These are phyloP conservation scores for Macaria liturata DNA, from an alignment of 2,888 invertebrate genomes.

Conservation along the genomic window DNA sequence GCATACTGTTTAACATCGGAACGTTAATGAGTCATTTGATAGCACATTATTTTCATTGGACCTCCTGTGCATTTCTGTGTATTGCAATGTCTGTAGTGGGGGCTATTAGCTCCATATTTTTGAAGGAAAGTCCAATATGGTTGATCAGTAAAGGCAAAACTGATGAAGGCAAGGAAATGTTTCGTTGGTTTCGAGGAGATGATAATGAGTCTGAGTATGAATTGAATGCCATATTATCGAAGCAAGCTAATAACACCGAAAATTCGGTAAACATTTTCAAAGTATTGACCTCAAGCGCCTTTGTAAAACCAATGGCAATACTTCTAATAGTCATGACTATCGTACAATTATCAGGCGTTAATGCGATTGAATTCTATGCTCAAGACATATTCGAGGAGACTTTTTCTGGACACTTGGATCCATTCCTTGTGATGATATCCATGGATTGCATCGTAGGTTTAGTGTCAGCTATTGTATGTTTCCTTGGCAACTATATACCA, in stretches of 20 bases:
- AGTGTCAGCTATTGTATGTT: not conserved
- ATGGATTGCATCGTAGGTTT: not conserved
- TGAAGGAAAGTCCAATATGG: not conserved
- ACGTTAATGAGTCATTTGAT: not conserved
- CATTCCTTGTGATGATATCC: not conserved
- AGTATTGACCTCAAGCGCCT: not conserved
- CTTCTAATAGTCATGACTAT: not conserved
- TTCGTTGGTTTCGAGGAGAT: not conserved
- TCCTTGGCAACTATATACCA: not conserved
- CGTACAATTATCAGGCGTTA: not conserved
- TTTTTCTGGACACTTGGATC: not conserved
- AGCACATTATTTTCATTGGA: not conserved
- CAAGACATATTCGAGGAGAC: not conserved
- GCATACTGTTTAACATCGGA: too few species aligned
- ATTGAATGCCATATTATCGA: not conserved
- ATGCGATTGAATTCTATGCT: not conserved
- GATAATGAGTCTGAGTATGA: not conserved
- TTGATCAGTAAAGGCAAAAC: not conserved
- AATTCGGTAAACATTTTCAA: not conserved
- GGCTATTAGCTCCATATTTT: not conserved
- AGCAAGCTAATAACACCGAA: not conserved
- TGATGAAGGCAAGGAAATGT: not conserved
- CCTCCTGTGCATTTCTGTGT: not conserved
- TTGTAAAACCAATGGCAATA: not conserved
- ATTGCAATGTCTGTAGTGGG: not conserved